Evolutionary conservation across 1,140 invertebrate species (phyloP).

Genomic region (Metaphire vulgaris): DNA sequence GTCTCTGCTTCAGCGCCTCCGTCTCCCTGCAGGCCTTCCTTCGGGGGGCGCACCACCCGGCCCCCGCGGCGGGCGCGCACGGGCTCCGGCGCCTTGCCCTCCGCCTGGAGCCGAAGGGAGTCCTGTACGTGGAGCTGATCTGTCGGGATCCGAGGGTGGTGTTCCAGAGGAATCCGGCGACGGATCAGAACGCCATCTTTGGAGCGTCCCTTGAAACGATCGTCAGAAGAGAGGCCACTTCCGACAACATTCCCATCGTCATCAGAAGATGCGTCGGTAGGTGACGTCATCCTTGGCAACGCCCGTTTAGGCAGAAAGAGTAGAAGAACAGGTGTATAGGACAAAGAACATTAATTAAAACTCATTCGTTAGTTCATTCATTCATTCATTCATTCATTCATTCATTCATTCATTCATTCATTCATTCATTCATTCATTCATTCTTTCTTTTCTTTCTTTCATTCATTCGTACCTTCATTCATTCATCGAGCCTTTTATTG

Average conservation of each 20-base stretch:
- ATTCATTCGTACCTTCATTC: too few species aligned
- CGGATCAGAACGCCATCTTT: conserved; percentile 58
- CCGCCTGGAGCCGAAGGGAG: conserved; percentile 80
- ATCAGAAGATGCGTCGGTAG: conserved; percentile 79
- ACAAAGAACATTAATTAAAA: too few species aligned
- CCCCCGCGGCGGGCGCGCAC: too few species aligned
- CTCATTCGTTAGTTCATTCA: neutral
- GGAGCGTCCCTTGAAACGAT: conserved; percentile 8
- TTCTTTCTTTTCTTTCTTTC: too few species aligned
- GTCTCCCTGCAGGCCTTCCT: conserved; percentile 56
- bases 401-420: neutral
- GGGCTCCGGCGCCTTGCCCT: conserved; percentile 63
- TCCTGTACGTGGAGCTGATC: conserved; percentile 83
- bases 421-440: too few species aligned
- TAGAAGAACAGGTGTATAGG: too few species aligned
- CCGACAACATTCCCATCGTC: conserved; percentile 69
- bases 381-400: neutral
- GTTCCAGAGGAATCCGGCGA: conserved; percentile 59
- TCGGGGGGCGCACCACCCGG: conserved; percentile 45
- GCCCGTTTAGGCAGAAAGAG: too few species aligned
- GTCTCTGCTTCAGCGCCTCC: conserved; percentile 51
- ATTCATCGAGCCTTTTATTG: too few species aligned
- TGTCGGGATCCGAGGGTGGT: conserved; percentile 84
- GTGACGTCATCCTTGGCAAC: too few species aligned
- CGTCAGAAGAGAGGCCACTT: conserved; percentile 44